phyloP scores from a whole-genome alignment of 2,888 invertebrate species.

The Acleris cristana region DNA sequence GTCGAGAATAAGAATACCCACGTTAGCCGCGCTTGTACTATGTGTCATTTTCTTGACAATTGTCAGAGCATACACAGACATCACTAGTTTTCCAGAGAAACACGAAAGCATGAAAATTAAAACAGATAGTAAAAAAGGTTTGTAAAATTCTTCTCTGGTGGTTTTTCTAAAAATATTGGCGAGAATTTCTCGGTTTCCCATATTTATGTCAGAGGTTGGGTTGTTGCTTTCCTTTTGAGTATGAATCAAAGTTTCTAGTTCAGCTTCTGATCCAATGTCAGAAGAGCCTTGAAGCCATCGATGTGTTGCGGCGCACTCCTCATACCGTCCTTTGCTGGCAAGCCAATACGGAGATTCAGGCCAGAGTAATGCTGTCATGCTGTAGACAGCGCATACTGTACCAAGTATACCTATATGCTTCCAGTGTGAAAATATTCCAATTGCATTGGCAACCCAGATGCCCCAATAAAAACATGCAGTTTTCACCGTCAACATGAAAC shows the following conservation, averaged over 20 bases:
- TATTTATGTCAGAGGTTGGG: neutral
- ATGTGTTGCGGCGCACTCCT: neutral
- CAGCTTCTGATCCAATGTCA: neutral
- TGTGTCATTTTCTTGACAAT: constrained; percentile 1
- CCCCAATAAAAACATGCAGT: neutral
- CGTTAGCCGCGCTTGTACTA: neutral
- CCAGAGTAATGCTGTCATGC: neutral
- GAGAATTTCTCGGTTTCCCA: neutral
- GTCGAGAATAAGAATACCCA: neutral
- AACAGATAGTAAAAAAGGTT: neutral
- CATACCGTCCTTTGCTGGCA: neutral
- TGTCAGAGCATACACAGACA: neutral
- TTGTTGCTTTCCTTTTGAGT: neutral
- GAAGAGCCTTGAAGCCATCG: neutral
- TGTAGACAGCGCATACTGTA: neutral
- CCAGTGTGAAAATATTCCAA: constrained; percentile 5
- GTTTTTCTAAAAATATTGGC: neutral
- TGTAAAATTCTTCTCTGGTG: neutral
- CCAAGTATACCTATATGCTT: constrained; percentile 1
- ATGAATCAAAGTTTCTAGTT: neutral
- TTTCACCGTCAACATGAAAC: neutral
- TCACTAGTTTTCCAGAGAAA: constrained; percentile 2
- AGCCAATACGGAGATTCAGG: constrained; percentile 1
- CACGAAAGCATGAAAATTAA: neutral
- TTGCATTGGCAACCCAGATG: constrained; percentile 1